These are phyloP conservation scores for Epizoanthus ramosus DNA, from an alignment of 92 coral and sea anemone genomes.

Conservation along the genomic window DNA sequence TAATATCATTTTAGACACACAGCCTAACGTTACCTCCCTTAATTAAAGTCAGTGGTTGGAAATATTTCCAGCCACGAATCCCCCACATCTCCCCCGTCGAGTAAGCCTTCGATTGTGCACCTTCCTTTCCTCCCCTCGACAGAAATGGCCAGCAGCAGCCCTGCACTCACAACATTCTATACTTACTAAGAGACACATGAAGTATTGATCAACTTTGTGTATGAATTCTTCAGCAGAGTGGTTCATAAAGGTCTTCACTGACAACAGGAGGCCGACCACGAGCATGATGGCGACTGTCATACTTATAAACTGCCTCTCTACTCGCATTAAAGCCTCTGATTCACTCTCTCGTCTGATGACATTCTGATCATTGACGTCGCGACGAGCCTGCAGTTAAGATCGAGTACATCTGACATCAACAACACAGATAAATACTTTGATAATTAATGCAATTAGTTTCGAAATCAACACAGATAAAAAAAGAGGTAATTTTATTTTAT, in stretches of 20 bases:
- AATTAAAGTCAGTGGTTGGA: no score
- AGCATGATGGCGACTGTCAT: conserved; percentile 75
- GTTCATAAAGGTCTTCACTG: conserved; percentile 59
- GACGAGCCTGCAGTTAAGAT: conserved; percentile 70
- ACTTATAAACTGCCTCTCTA: conserved; percentile 89
- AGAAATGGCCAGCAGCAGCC: background rate
- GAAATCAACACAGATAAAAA: no score
- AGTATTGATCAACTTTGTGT: conserved; percentile 66
- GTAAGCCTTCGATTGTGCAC: no score
- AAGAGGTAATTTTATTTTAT: no score
- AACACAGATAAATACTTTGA: background rate
- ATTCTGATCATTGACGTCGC: conserved; percentile 58
- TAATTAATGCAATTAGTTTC: background rate
- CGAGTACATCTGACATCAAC: background rate
- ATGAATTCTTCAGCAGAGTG: conserved; percentile 59
- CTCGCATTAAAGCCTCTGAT: conserved; percentile 69
- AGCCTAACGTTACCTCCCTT: no score
- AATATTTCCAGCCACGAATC: no score
- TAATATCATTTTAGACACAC: no score
- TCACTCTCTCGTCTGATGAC: conserved; percentile 88
- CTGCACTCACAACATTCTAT: background rate
- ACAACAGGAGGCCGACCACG: conserved; percentile 75
- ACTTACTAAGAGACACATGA: conserved; percentile 84
- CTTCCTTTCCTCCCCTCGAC: background rate
- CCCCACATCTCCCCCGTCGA: no score